These are phyloP conservation scores for Melinaea menophilus DNA, from an alignment of 2,888 invertebrate genomes.

Conservation along the genomic window DNA sequence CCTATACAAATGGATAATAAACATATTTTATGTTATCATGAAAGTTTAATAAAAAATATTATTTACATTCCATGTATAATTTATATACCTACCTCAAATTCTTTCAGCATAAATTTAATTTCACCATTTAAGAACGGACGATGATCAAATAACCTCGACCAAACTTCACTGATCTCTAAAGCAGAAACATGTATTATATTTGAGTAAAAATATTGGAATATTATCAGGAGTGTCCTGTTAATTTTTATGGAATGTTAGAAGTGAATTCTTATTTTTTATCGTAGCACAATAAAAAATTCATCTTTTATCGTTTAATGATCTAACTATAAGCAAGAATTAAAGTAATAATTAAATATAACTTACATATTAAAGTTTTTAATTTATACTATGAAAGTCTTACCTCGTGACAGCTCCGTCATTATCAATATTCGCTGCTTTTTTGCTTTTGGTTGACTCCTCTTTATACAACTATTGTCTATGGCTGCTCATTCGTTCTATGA, in stretches of 20 bases:
- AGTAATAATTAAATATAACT: too few species aligned
- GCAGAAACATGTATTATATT: slow-evolving; percentile 7
- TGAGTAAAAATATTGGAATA: not conserved
- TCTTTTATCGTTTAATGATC: too few species aligned
- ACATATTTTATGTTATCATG: not conserved
- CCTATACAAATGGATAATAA: slow-evolving; percentile 65
- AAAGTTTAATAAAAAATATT: not conserved
- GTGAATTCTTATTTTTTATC: too few species aligned
- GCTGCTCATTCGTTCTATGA: slow-evolving; percentile 4
- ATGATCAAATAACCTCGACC: slow-evolving; percentile 92
- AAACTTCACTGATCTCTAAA: slow-evolving; percentile 88
- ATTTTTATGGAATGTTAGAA: too few species aligned
- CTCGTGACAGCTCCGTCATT: slow-evolving; percentile 76
- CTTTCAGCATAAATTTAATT: slow-evolving; percentile 88
- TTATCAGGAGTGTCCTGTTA: too few species aligned
- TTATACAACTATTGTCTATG: slow-evolving; percentile 17
- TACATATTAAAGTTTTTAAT: too few species aligned
- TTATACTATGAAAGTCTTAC: slow-evolving; percentile 40
- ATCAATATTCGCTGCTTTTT: slow-evolving; percentile 13
- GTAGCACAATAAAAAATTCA: too few species aligned
- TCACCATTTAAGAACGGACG: slow-evolving; percentile 91
- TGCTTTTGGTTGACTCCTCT: not conserved
- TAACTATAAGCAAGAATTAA: too few species aligned
- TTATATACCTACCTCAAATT: slow-evolving; percentile 85
- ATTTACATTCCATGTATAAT: not conserved